These are phyloP conservation scores for Zootermopsis nevadensis DNA, from an alignment of 2,888 invertebrate species.

Conservation along the genomic window DNA sequence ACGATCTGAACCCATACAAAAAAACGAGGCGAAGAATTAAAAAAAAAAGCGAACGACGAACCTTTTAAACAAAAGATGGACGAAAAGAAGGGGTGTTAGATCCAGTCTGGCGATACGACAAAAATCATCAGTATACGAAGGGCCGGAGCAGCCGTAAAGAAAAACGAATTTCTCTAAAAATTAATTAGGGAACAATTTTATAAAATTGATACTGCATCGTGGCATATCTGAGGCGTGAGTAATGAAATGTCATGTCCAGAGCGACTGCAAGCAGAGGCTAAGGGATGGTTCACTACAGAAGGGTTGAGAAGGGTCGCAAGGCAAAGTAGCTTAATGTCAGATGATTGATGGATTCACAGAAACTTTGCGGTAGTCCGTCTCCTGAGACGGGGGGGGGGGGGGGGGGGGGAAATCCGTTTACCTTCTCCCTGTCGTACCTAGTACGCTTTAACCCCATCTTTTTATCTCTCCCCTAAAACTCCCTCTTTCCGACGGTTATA, in stretches of 20 bases:
- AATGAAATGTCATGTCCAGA: conserved; percentile 5
- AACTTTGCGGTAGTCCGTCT: background rate
- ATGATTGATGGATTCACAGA: conserved; percentile 30
- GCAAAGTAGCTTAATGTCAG: background rate
- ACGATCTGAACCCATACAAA: conserved; percentile 23
- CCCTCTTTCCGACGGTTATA: conserved; percentile 5
- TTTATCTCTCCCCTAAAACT: no score
- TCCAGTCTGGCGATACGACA: conserved; percentile 19
- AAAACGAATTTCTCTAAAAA: background rate
- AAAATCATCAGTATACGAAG: background rate
- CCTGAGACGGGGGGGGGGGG: background rate
- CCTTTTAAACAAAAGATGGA: conserved; percentile 36
- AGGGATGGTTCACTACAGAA: background rate
- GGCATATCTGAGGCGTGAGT: background rate
- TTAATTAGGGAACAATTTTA: background rate
- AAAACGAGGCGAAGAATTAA: conserved; percentile 18
- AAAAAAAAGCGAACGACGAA: background rate
- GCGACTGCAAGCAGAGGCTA: background rate
- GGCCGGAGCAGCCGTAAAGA: background rate
- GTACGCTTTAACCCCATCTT: conserved; percentile 38
- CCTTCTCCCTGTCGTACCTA: conserved; percentile 31
- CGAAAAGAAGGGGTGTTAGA: conserved; percentile 23
- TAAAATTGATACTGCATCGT: background rate
- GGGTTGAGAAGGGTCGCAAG: background rate
- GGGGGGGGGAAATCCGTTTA: background rate